phyloP scores from a whole-genome alignment of 2,113 vertebrate genomes.

The Eleginops maclovinus region DNA sequence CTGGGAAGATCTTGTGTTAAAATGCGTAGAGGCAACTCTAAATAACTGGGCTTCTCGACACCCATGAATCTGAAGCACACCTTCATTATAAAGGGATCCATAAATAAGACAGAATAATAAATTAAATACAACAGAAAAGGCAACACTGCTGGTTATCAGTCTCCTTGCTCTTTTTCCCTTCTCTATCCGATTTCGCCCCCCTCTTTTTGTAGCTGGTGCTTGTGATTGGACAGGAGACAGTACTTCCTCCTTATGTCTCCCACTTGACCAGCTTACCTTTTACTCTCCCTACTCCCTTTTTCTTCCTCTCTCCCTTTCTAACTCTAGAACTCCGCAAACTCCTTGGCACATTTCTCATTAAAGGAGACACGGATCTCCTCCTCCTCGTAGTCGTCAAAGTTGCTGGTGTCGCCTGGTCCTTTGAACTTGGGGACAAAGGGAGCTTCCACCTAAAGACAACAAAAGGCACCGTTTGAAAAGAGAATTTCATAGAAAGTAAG shows the following conservation, averaged over 20 bases:
- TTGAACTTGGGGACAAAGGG: conserved; percentile 95
- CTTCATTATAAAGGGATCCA: conserved; percentile 74
- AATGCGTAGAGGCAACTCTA: conserved; percentile 61
- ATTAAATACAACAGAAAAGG: conserved; percentile 78
- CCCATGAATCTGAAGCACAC: conserved; percentile 65
- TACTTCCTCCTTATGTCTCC: conserved; percentile 69
- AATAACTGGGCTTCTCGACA: conserved; percentile 54
- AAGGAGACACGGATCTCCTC: conserved; percentile 93
- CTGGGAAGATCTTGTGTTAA: conserved; percentile 41
- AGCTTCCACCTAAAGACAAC: conserved; percentile 87
- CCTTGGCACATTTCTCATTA: conserved; percentile 93
- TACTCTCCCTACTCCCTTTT: conserved; percentile 53
- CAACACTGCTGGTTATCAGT: conserved; percentile 81
- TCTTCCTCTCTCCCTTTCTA: conserved; percentile 51
- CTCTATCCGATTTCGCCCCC: conserved; percentile 27
- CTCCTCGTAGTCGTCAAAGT: conserved; percentile 95
- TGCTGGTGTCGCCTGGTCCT: conserved; percentile 94
- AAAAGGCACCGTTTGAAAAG: background rate
- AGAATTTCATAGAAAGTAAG: too few relatives aligned
- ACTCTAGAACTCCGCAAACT: conserved; percentile 92
- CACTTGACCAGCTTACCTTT: conserved; percentile 73
- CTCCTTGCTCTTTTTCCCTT: conserved; percentile 59
- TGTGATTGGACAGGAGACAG: conserved; percentile 79
- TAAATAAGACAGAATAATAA: conserved; percentile 73
- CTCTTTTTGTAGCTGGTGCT: conserved; percentile 75